Evolutionary conservation across 2,113 vertebrate species (phyloP), one percentile per base, ranked within the genome.

Genomic region (Coreoperca whiteheadi): DNA sequence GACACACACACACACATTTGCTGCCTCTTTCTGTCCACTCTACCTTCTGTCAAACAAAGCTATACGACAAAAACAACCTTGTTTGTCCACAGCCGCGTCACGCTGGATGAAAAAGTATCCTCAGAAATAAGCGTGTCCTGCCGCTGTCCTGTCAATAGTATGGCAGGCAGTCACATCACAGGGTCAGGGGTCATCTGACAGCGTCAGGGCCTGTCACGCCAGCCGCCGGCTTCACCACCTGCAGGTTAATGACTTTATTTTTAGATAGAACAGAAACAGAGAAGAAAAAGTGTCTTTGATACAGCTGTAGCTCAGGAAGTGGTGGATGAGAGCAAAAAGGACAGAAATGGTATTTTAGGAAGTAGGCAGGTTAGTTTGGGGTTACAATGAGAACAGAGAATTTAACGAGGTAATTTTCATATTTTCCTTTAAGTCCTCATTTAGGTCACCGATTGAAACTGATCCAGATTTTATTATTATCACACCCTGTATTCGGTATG

Each of bases 171-270:
- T 87, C 92, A 89, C 88, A 91, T 93, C 90, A 69, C 72, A 7
- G 83, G 93, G 91, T 92, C 91, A 84, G 70, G 64, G 93, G 90
- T 93, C 90, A 86, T 43, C 86, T 89, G 88, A 93, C 93, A 91
- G 86, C 85, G 82, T 87, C 91, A 77, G 84, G 87, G 90, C 88
- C 94, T 96, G 95, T 96, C 95, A 95, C 30, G 43, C 92, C 88
- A 92, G 91, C 94, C 83, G 88, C 95, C 92, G 81, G 91, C 94
- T 93, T 95, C 92, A 95, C 95, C 93, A 96, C 96, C 95, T 95
- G 96, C 94, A 96, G 97, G 96, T 97, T 97, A 97, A 97, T 97
- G 95, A 96, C 95, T 96, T 91, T 95, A 94, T 96, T 96, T 97
- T 96, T 94, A 93, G 92, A 89, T 83, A 77, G 78, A 91, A 91